Conservation (phyloP, 2,113 vertebrate genomes). For the Eptatretus burgeri region DNA sequence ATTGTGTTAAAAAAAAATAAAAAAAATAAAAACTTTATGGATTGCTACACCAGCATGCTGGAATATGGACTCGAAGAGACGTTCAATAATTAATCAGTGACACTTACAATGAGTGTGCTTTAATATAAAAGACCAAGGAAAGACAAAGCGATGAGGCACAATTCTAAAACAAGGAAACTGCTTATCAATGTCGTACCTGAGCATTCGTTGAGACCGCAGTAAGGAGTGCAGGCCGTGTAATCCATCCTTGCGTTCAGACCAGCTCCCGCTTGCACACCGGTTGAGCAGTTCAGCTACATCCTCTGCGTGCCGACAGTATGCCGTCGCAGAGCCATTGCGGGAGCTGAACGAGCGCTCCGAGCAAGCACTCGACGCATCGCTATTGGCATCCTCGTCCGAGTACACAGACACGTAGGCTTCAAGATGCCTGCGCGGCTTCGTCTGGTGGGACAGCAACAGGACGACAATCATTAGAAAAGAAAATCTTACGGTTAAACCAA, state of each 20-base stretch:
- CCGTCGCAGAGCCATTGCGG: slow-evolving; percentile 64
- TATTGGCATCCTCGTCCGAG: slow-evolving; percentile 82
- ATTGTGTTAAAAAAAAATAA: too few relatives aligned
- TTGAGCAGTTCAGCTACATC: slow-evolving; percentile 86
- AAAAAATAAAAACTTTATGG: too few relatives aligned
- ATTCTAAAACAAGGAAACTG: too few relatives aligned
- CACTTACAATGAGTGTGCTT: too few relatives aligned
- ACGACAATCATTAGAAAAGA: too few relatives aligned
- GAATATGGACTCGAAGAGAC: too few relatives aligned
- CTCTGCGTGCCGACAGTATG: slow-evolving; percentile 77
- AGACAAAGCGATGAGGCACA: too few relatives aligned
- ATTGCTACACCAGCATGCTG: too few relatives aligned
- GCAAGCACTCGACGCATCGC: slow-evolving; percentile 72
- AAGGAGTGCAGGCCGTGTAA: slow-evolving; percentile 58
- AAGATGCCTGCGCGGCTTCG: slow-evolving; percentile 61
- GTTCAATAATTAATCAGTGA: too few relatives aligned
- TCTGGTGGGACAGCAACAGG: slow-evolving; percentile 17
- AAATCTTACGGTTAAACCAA: too few relatives aligned
- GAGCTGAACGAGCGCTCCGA: slow-evolving; percentile 81
- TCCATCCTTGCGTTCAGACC: slow-evolving; percentile 86
- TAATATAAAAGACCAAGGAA: too few relatives aligned
- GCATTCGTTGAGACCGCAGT: slow-evolving; percentile 64
- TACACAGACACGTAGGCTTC: slow-evolving; percentile 57
- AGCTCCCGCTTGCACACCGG: slow-evolving; percentile 74
- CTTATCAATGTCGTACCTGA: slow-evolving; percentile 24